Conservation (phyloP, 2,888 invertebrate species). For the Glyphotaelius pellucidus region DNA sequence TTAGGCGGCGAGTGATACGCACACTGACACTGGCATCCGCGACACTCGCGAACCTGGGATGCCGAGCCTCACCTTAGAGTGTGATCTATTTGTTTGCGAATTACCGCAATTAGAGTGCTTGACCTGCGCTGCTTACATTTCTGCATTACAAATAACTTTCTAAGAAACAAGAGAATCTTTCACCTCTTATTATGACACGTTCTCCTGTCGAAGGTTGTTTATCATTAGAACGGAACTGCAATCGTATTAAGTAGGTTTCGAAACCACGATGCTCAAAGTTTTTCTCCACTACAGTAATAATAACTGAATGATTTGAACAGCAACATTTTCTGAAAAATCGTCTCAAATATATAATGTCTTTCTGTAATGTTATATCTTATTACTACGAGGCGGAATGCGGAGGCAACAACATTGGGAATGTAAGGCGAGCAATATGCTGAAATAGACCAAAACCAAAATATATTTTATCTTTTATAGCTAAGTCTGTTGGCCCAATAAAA, state of each 20-base stretch:
- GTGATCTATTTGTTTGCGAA: constrained; percentile 22
- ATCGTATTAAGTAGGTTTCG: background rate
- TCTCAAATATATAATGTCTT: no score
- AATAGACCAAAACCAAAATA: no score
- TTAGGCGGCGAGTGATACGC: constrained; percentile 65
- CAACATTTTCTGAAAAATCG: no score
- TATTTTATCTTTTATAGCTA: no score
- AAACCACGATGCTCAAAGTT: background rate
- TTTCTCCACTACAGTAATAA: background rate
- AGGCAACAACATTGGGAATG: no score
- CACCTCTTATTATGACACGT: background rate
- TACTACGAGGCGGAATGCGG: no score
- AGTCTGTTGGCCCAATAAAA: no score
- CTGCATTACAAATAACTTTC: constrained; percentile 12
- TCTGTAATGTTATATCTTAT: no score
- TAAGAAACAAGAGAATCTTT: background rate
- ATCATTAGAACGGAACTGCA: background rate
- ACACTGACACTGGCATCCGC: constrained; percentile 62
- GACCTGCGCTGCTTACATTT: constrained; percentile 8
- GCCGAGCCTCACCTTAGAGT: constrained; percentile 45
- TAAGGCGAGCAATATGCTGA: no score
- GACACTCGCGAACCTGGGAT: constrained; percentile 58
- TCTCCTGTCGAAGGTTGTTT: background rate
- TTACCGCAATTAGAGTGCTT: constrained; percentile 34
- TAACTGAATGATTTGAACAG: no score